phyloP scores from a whole-genome alignment of 1,140 invertebrate genomes.

The Heliconius nattereri region DNA sequence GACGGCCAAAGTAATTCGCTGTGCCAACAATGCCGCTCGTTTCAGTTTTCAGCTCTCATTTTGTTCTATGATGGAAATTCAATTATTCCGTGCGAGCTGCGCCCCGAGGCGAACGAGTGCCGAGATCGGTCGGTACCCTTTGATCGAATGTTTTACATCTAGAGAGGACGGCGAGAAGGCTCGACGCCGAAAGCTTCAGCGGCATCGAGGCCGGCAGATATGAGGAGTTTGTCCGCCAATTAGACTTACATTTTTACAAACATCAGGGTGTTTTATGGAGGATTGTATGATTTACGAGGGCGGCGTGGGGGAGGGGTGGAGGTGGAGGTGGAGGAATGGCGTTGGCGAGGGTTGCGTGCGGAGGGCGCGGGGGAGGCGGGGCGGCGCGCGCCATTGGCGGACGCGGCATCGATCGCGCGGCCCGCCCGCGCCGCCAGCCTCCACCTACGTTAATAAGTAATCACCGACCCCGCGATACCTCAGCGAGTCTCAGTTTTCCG shows the following conservation, averaged over 20 bases:
- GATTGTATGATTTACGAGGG: conserved; percentile 80
- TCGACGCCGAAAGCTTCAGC: conserved; percentile 46
- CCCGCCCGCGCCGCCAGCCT: conserved; percentile 77
- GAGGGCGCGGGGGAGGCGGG: conserved; percentile 58
- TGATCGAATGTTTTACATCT: conserved; percentile 72
- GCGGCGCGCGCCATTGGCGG: conserved; percentile 77
- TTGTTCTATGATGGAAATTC: conserved; percentile 79
- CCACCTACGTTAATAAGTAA: conserved; percentile 81
- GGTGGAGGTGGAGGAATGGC: conserved; percentile 54
- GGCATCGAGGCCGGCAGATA: conserved; percentile 62
- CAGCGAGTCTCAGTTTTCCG: conserved; percentile 67
- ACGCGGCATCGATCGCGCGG: conserved; percentile 76
- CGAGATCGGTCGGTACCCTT: conserved; percentile 60
- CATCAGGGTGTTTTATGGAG: conserved; percentile 78
- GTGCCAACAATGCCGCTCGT: conserved; percentile 77
- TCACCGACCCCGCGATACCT: conserved; percentile 78
- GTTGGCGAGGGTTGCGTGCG: conserved; percentile 63
- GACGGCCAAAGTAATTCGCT: conserved; percentile 76
- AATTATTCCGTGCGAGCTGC: conserved; percentile 75
- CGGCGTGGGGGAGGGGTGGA: conserved; percentile 58
- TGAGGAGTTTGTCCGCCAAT: conserved; percentile 71
- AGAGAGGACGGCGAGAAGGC: conserved; percentile 47
- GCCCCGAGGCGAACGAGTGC: conserved; percentile 61
- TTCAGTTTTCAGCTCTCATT: conserved; percentile 79
- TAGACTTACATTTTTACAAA: conserved; percentile 79